A percentile compares a stretch with the other conserved stretches of the same genome.
Evolutionary conservation across 2,888 invertebrate genomes (phyloP).

Genomic region (Clostera curtula): DNA sequence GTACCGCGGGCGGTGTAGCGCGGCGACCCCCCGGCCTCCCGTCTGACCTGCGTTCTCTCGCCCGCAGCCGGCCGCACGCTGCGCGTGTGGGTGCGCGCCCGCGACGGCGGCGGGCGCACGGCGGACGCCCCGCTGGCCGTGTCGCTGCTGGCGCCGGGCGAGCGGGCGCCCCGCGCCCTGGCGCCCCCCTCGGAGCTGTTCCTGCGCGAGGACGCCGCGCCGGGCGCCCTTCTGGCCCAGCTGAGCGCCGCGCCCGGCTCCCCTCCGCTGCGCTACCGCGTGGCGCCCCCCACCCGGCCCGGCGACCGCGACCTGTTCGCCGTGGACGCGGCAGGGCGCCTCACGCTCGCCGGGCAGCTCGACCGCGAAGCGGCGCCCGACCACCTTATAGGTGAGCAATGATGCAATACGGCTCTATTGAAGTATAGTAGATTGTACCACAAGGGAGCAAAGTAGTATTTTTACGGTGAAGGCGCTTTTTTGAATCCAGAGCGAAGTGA

Average conservation of each 20-base stretch:
- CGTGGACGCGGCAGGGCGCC: slow-evolving; percentile 82
- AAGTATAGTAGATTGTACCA: too few relatives aligned
- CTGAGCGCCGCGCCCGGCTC: slow-evolving; percentile 30
- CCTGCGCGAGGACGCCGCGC: slow-evolving; percentile 82
- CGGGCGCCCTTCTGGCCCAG: slow-evolving; percentile 49
- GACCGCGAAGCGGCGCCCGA: slow-evolving; percentile 83
- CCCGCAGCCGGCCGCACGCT: slow-evolving; percentile 89
- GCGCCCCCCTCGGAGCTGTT: slow-evolving; percentile 85
- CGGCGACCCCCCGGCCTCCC: background rate
- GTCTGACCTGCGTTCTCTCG: slow-evolving; percentile 81
- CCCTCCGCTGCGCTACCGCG: slow-evolving; percentile 23
- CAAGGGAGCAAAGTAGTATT: too few relatives aligned
- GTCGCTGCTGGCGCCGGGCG: slow-evolving; percentile 85
- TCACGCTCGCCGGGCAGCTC: slow-evolving; percentile 82
- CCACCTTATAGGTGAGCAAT: slow-evolving; percentile 79
- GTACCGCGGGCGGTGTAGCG: slow-evolving; percentile 3
- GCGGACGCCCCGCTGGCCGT: too few relatives aligned
- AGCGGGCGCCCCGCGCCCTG: too few relatives aligned
- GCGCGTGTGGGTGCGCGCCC: slow-evolving; percentile 86
- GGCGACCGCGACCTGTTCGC: slow-evolving; percentile 79
- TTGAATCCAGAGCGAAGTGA: too few relatives aligned
- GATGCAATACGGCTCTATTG: too few relatives aligned
- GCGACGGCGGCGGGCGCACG: slow-evolving; percentile 81
- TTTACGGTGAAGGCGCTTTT: too few relatives aligned
- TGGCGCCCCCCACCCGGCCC: slow-evolving; percentile 59